phyloP scores from a whole-genome alignment of 2,888 invertebrate genomes.

The Stegophylla sp. region DNA sequence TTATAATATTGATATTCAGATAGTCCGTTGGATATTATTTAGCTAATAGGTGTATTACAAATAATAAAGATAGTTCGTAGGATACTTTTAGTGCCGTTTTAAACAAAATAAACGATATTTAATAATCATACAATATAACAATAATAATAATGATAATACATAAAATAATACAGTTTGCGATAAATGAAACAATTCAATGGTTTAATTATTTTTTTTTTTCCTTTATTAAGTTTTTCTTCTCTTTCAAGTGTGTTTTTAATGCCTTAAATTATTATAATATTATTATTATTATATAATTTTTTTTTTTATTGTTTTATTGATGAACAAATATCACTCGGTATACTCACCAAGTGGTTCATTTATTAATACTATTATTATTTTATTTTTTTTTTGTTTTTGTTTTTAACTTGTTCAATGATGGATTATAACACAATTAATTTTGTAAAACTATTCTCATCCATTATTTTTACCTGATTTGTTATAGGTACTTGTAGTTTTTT shows the following conservation, averaged over 20 bases:
- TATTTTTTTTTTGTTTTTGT: background rate
- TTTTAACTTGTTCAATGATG: background rate
- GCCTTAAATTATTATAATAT: background rate
- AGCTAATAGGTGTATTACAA: slow-evolving; percentile 22
- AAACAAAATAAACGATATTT: slow-evolving; percentile 7
- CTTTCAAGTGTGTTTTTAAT: slow-evolving; percentile 10
- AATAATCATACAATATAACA: slow-evolving; percentile 4
- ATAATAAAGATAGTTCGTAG: slow-evolving; percentile 46
- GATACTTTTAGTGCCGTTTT: slow-evolving; percentile 51
- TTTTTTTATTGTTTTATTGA: slow-evolving; percentile 15
- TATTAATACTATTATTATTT: background rate
- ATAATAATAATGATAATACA: slow-evolving; percentile 31
- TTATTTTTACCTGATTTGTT: background rate
- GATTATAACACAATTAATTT: background rate
- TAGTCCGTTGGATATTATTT: slow-evolving; percentile 48
- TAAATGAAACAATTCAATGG: slow-evolving; percentile 37
- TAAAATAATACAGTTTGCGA: slow-evolving; percentile 33
- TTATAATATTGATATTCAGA: slow-evolving; percentile 23
- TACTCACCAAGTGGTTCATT: background rate
- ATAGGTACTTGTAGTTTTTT: background rate
- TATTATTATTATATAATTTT: background rate
- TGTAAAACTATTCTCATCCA: background rate
- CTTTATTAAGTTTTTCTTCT: slow-evolving; percentile 18
- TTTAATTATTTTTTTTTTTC: background rate
- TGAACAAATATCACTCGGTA: background rate